Evolutionary conservation across 1,140 invertebrate species (phyloP).

Genomic region (Lasioglossum albipes): DNA sequence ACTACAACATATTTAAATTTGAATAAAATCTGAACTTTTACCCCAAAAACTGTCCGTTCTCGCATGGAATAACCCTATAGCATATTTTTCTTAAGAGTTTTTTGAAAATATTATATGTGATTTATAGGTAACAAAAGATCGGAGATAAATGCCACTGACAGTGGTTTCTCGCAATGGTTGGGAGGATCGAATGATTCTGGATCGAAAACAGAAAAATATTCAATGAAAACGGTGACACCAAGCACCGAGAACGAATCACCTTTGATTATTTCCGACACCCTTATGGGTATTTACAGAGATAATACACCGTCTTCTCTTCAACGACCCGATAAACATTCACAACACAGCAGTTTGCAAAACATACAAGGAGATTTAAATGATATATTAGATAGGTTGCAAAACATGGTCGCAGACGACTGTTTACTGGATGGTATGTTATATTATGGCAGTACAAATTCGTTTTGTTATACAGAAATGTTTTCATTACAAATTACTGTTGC

Average conservation of each 20-base stretch:
- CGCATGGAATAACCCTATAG: background rate
- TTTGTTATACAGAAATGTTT: conserved; percentile 12
- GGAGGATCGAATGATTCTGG: conserved; percentile 63
- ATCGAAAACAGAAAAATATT: conserved; percentile 64
- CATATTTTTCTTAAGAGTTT: conserved; percentile 14
- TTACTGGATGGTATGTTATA: conserved; percentile 72
- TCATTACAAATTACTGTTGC: conserved; percentile 30
- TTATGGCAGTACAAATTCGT: conserved; percentile 6
- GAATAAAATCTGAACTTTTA: too few species aligned
- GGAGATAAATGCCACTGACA: conserved; percentile 64
- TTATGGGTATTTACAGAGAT: conserved; percentile 70
- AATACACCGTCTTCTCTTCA: conserved; percentile 76
- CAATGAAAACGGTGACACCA: conserved; percentile 55
- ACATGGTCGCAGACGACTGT: conserved; percentile 80
- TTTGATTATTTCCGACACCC: conserved; percentile 58
- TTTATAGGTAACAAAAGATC: conserved; percentile 69
- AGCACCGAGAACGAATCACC: conserved; percentile 47
- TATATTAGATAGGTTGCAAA: conserved; percentile 80
- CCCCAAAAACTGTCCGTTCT: too few species aligned
- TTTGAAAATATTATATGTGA: background rate
- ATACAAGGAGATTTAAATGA: conserved; percentile 80
- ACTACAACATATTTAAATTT: too few species aligned
- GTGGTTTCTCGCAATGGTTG: conserved; percentile 78
- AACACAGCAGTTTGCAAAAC: conserved; percentile 79
- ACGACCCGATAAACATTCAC: conserved; percentile 75